Conservation (phyloP, 2,888 invertebrate species). For the Oscheius sp. region DNA sequence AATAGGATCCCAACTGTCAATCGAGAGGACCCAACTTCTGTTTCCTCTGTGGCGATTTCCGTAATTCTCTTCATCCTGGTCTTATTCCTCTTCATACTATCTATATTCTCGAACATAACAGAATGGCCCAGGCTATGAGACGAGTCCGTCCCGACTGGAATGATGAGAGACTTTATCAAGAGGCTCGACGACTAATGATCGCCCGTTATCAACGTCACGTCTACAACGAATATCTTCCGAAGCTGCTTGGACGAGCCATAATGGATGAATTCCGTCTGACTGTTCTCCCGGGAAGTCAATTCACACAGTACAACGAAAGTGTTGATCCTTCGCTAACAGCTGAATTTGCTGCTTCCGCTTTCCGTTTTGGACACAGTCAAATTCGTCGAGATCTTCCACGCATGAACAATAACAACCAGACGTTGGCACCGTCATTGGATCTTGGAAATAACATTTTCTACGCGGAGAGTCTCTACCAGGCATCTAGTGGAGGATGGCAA, state of each 20-base stretch:
- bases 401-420: slow-evolving; percentile 12
- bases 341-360: slow-evolving; percentile 82
- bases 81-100: slow-evolving; percentile 55
- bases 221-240: slow-evolving; percentile 77
- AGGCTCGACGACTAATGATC: slow-evolving; percentile 70
- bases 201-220: slow-evolving; percentile 75
- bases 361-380: slow-evolving; percentile 77
- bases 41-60: slow-evolving; percentile 55
- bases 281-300: no score
- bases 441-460: slow-evolving; percentile 40
- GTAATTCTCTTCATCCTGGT: slow-evolving; percentile 60
- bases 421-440: slow-evolving; percentile 15
- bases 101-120: slow-evolving; percentile 64
- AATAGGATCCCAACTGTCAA: slow-evolving; percentile 48
- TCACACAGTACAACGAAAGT: slow-evolving; percentile 74
- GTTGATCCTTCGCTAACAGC: slow-evolving; percentile 83
- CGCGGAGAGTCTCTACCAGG: slow-evolving; percentile 35
- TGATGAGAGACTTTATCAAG: slow-evolving; percentile 51
- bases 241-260: slow-evolving; percentile 76
- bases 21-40: slow-evolving; percentile 48
- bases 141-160: slow-evolving; percentile 34
- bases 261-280: slow-evolving; percentile 41
- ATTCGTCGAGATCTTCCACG: slow-evolving; percentile 80
- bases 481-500: slow-evolving; percentile 29
- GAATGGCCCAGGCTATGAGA: slow-evolving; percentile 44